Conservation (phyloP, 37 sponge, comb jelly and placozoan genomes). For the Aphrocallistes beatrix region DNA sequence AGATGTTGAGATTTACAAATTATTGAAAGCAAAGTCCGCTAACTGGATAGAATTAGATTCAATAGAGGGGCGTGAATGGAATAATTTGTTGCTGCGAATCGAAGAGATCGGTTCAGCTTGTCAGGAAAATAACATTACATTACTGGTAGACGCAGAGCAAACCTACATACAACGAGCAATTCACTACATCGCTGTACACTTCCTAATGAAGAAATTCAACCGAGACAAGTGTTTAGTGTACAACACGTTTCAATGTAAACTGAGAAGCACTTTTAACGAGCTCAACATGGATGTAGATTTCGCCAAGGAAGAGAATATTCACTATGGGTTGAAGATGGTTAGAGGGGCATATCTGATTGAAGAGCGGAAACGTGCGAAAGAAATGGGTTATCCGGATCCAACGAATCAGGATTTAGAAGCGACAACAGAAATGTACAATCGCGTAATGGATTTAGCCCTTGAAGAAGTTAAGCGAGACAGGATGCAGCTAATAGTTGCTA, state of each 20-base stretch:
- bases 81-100: neutral
- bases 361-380: slow-evolving; percentile 30
- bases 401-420: slow-evolving; percentile 46
- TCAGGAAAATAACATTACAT: slow-evolving; percentile 20
- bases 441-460: slow-evolving; percentile 30
- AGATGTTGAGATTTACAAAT: neutral
- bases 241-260: slow-evolving; percentile 80
- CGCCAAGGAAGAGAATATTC: slow-evolving; percentile 26
- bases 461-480: slow-evolving; percentile 16
- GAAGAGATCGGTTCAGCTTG: neutral
- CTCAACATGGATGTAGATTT: slow-evolving; percentile 31
- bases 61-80: neutral
- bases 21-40: neutral
- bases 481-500: slow-evolving; percentile 55
- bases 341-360: slow-evolving; percentile 46
- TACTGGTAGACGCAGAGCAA: slow-evolving; percentile 93
- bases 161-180: slow-evolving; percentile 77
- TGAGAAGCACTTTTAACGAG: slow-evolving; percentile 48
- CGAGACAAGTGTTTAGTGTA: slow-evolving; percentile 32
- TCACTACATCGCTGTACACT: slow-evolving; percentile 48
- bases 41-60: neutral
- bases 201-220: slow-evolving; percentile 59
- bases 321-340: slow-evolving; percentile 61
- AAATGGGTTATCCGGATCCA: slow-evolving; percentile 41
- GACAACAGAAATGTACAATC: slow-evolving; percentile 64